phyloP scores from a whole-genome alignment of 1,140 invertebrate genomes.

The Brachionus angularis region DNA sequence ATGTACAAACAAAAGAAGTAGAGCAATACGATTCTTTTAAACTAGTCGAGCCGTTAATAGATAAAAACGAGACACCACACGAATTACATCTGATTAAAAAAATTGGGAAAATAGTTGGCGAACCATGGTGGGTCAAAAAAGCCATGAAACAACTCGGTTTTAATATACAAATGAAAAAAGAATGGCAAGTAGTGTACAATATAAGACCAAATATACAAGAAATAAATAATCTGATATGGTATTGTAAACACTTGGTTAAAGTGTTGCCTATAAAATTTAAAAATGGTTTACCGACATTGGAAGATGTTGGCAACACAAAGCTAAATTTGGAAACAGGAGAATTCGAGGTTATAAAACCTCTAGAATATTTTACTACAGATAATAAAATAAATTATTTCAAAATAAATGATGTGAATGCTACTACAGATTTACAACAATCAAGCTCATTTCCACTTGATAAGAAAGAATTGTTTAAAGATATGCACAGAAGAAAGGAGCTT shows the following conservation, averaged over 20 bases:
- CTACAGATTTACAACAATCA: neutral
- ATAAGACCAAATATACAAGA: slow-evolving; percentile 36
- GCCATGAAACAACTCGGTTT: slow-evolving; percentile 40
- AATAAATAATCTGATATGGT: slow-evolving; percentile 21
- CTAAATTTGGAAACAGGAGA: slow-evolving; percentile 37
- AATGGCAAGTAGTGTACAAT: slow-evolving; percentile 5
- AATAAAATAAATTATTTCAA: neutral
- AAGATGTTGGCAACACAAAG: slow-evolving; percentile 30
- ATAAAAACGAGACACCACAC: neutral
- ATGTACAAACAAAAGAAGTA: slow-evolving; percentile 28
- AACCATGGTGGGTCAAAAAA: slow-evolving; percentile 38
- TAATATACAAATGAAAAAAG: slow-evolving; percentile 1
- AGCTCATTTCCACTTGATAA: slow-evolving; percentile 21
- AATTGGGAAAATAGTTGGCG: neutral
- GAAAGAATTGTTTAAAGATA: neutral
- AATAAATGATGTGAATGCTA: neutral
- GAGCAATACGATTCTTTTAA: slow-evolving; percentile 14
- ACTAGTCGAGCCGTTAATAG: slow-evolving; percentile 36
- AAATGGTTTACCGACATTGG: neutral
- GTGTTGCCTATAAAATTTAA: slow-evolving; percentile 28
- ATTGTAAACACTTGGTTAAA: slow-evolving; percentile 42
- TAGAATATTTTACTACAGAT: neutral
- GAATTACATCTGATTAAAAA: slow-evolving; percentile 37
- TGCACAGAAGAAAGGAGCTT: slow-evolving; percentile 19
- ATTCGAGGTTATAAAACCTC: slow-evolving; percentile 19